Percentiles rank a stretch among this genome's conserved stretches.
These are phyloP conservation scores for Orthonyx spaldingii DNA, from an alignment of 2,113 vertebrate species.

Conservation along the genomic window DNA sequence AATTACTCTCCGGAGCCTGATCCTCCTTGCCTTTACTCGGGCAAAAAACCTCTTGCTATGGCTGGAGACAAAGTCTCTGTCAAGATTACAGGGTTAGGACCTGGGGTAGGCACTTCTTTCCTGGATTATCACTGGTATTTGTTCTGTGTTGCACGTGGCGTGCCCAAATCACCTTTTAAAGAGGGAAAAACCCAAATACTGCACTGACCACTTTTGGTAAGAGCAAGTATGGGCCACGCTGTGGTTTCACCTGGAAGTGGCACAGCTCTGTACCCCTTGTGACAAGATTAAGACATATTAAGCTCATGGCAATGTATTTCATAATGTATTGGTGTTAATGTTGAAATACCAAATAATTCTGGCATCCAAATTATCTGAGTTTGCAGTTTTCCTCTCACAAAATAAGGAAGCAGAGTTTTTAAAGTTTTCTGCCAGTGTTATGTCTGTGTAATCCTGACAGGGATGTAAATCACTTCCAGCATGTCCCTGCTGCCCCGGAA, in stretches of 20 bases:
- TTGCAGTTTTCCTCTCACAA: not conserved
- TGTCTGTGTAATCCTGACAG: not conserved
- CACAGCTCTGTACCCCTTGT: not conserved
- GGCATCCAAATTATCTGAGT: not conserved
- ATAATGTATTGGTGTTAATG: not conserved
- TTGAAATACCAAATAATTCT: not conserved
- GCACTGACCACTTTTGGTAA: conserved; percentile 26
- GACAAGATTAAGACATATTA: not conserved
- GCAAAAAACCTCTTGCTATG: not conserved
- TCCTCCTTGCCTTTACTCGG: not conserved
- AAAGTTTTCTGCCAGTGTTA: not conserved
- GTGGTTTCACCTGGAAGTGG: not conserved
- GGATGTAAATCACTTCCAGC: not conserved
- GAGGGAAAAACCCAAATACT: not conserved
- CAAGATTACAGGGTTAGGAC: not conserved
- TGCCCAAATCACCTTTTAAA: not conserved
- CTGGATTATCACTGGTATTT: not conserved
- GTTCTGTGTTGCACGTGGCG: conserved; percentile 7
- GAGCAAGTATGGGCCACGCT: not conserved
- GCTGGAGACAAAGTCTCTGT: not conserved
- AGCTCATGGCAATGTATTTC: not conserved
- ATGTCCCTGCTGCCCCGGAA: not conserved
- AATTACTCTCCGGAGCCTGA: conserved; percentile 11
- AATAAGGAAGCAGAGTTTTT: not conserved
- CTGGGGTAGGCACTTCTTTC: not conserved